Percentiles rank a stretch among this genome's conserved stretches.
These are phyloP conservation scores for Prunella fulvescens DNA, from an alignment of 2,113 vertebrate species.

Conservation along the genomic window DNA sequence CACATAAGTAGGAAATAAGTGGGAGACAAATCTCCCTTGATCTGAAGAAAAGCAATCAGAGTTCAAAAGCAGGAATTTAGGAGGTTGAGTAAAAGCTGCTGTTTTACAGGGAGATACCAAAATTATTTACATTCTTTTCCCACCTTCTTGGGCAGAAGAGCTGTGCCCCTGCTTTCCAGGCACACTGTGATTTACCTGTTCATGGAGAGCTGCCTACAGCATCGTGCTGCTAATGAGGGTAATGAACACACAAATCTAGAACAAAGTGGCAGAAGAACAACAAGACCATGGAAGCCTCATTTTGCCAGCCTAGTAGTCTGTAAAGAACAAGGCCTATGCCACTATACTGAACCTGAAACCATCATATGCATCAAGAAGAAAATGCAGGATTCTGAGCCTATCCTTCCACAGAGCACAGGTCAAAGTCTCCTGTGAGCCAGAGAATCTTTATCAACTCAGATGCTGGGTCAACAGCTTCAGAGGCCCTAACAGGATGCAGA, in stretches of 20 bases:
- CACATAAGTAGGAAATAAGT: background rate
- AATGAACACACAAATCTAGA: background rate
- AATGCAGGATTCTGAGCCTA: background rate
- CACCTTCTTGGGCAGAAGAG: background rate
- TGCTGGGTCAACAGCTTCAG: background rate
- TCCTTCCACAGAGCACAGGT: background rate
- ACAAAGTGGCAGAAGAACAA: background rate
- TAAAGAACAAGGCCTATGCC: background rate
- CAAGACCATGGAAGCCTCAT: background rate
- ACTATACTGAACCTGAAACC: background rate
- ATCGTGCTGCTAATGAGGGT: rapidly evolving
- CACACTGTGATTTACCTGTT: background rate
- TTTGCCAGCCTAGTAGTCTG: background rate
- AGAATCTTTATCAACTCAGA: background rate
- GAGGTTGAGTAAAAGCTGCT: background rate
- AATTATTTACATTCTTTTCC: background rate
- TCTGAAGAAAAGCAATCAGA: background rate
- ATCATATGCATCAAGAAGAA: background rate
- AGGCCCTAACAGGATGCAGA: background rate
- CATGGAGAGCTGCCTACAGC: background rate
- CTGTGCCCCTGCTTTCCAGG: background rate
- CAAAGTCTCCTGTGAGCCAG: background rate
- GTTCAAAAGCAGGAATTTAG: background rate
- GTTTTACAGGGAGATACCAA: background rate
- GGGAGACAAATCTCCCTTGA: background rate